A percentile compares a stretch with the other conserved stretches of the same genome.
phyloP scores from a whole-genome alignment of 1,140 invertebrate species.

The Bombus consobrinus region DNA sequence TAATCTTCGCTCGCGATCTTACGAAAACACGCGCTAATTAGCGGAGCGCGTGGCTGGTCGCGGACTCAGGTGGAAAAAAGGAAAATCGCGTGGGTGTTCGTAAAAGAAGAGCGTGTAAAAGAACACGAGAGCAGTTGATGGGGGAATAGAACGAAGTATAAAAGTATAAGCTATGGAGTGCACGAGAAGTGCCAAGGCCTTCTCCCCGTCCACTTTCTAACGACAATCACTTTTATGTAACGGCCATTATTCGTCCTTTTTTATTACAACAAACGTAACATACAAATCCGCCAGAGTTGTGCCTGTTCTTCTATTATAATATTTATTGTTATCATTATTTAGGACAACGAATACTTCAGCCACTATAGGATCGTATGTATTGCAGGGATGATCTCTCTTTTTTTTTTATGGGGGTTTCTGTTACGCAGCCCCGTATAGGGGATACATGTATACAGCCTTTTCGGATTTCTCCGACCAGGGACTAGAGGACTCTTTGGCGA shows the following conservation, averaged over 20 bases:
- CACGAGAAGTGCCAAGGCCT: slow-evolving; percentile 67
- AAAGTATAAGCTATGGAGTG: slow-evolving; percentile 42
- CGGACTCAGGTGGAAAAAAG: not conserved
- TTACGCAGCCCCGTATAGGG: slow-evolving; percentile 24
- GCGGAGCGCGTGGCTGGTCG: slow-evolving; percentile 33
- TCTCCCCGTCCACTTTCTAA: slow-evolving; percentile 73
- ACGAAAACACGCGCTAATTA: slow-evolving; percentile 42
- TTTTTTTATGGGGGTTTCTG: slow-evolving; percentile 2
- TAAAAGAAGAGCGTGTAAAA: slow-evolving; percentile 31
- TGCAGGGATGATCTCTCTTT: slow-evolving; percentile 15
- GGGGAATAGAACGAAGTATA: slow-evolving; percentile 46
- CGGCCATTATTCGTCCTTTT: slow-evolving; percentile 74
- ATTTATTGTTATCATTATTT: not conserved
- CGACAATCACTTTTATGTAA: slow-evolving; percentile 79
- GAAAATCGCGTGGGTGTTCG: slow-evolving; percentile 40
- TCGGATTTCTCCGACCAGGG: slow-evolving; percentile 69
- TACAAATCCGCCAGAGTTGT: slow-evolving; percentile 68
- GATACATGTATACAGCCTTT: slow-evolving; percentile 33
- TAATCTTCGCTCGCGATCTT: slow-evolving; percentile 19
- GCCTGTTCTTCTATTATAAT: not conserved
- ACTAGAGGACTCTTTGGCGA: slow-evolving; percentile 82
- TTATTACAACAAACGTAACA: slow-evolving; percentile 80
- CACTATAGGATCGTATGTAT: slow-evolving; percentile 12
- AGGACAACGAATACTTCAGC: slow-evolving; percentile 26
- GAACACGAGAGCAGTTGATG: slow-evolving; percentile 14